Evolutionary conservation across 64 coral and sea anemone genomes (phyloP), one percentile per base, ranked within the genome.

Genomic region (Montipora cactus): DNA sequence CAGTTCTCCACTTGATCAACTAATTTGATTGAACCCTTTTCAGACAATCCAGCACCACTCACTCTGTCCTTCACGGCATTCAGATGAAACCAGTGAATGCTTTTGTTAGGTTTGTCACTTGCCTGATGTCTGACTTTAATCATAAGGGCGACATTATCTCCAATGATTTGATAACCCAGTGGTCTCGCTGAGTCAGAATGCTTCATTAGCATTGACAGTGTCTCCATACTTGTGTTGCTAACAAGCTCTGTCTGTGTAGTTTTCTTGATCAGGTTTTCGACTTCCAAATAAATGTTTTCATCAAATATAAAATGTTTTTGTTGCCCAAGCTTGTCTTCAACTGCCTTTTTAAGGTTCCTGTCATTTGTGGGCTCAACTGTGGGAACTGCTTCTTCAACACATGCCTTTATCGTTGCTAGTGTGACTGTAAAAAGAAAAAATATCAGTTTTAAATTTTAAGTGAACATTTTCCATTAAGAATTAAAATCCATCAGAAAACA

Each of bases 1-100:
- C 75, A 55, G 21, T 90, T 90, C 58, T 90, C 88, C 50, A 90
- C 21, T 14, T 90, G 77, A 11, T 62, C 21, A 67, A 94, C 81
- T 58, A 68, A 67, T 15, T 69, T 50, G 21, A 88, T 84, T 59
- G 93, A 67, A 3, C 6, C 48, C 8, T 83, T 67, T 61, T 82
- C 64, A 12, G 78, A 37, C 18, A 75, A 45, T 19, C 84, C 79
- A 22, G 76, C 77, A 8, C 69, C 93, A 76, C 76, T 44, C 8
- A 95, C 78, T 59, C 89, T 57, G 53, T 57, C 53, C 53, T 57
- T 57, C 53, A 57, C 53, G 10, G 3, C 53, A 57, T 57, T 57
- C 53, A 57, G 53, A 57, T 57, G 53, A 57, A 57, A 57, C 53
- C 53, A 57, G 1, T 57, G 53, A 57, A 57, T 57, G 53, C 53